Evolutionary conservation across 1,140 invertebrate genomes (phyloP).

Genomic region (Drosophila tani): DNA sequence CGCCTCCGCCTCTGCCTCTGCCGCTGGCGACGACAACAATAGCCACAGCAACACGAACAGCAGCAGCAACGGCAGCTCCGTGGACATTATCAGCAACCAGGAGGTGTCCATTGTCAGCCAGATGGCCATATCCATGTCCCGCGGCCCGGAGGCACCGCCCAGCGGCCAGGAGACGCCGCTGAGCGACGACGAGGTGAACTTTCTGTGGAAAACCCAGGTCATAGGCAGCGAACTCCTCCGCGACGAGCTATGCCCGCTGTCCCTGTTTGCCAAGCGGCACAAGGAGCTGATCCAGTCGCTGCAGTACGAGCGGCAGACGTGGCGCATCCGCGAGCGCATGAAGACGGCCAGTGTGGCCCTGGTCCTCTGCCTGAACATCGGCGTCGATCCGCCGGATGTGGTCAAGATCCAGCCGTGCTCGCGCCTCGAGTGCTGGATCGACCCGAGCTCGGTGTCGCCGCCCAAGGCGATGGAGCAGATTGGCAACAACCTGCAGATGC

Average conservation of each 20-base stretch:
- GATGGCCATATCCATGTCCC: not conserved
- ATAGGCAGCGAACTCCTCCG: not conserved
- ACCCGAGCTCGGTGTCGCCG: constrained; percentile 94
- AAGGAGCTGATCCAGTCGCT: constrained; percentile 64
- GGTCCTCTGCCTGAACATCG: constrained; percentile 98
- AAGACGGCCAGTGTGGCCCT: constrained; percentile 99
- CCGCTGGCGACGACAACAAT: constrained; percentile 23
- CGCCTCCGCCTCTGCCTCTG: not conserved
- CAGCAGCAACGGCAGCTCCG: constrained; percentile 36
- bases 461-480: constrained; percentile 97
- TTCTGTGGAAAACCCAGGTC: not conserved
- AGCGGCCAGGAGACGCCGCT: constrained; percentile 1
- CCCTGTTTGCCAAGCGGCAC: constrained; percentile 77
- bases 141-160: constrained; percentile 4
- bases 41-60: constrained; percentile 41
- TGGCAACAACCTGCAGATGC: constrained; percentile 95
- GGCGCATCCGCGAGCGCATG: constrained; percentile 88
- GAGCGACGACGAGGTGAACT: constrained; percentile 5
- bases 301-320: constrained; percentile 50
- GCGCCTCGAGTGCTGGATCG: constrained; percentile 98
- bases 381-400: constrained; percentile 99
- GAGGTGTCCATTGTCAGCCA: constrained; percentile 5
- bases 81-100: constrained; percentile 22
- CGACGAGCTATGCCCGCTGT: constrained; percentile 59
- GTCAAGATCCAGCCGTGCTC: constrained; percentile 99